These are phyloP conservation scores for Lepidurus couesii DNA, from an alignment of 1,140 invertebrate species.

Conservation along the genomic window DNA sequence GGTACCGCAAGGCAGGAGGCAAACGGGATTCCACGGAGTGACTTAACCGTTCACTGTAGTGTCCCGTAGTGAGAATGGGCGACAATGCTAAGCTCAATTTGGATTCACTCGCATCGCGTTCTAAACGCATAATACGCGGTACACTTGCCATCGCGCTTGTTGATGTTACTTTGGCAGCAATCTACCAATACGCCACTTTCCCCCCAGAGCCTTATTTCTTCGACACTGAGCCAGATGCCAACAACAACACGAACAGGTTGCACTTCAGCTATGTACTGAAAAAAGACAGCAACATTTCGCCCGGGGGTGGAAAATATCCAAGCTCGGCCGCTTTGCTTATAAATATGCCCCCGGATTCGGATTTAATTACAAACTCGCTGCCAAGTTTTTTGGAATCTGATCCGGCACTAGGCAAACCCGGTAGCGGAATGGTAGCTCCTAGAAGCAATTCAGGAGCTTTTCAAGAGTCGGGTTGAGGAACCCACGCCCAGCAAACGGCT, in stretches of 20 bases:
- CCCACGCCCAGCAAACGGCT: background rate
- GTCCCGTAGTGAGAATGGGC: constrained; percentile 31
- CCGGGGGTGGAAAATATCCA: background rate
- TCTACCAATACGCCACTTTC: background rate
- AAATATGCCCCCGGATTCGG: background rate
- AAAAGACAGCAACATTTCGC: background rate
- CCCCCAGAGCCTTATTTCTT: too few relatives aligned
- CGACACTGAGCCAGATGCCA: background rate
- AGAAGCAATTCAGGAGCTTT: constrained; percentile 16
- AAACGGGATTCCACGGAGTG: constrained; percentile 40
- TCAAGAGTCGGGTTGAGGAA: background rate
- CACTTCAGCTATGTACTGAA: background rate
- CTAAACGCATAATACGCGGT: background rate
- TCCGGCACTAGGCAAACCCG: constrained; percentile 28
- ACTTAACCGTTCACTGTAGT: constrained; percentile 32
- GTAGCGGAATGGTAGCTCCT: constrained; percentile 26
- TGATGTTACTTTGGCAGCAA: background rate
- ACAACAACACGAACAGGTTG: background rate
- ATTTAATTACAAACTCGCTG: background rate
- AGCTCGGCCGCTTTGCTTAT: background rate
- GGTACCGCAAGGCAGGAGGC: constrained; percentile 50
- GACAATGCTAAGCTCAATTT: constrained; percentile 33
- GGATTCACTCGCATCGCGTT: constrained; percentile 25
- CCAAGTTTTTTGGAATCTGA: constrained; percentile 1
- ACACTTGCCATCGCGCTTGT: background rate